These are phyloP conservation scores for Tachycineta bicolor DNA, from an alignment of 2,113 vertebrate species.

Conservation along the genomic window DNA sequence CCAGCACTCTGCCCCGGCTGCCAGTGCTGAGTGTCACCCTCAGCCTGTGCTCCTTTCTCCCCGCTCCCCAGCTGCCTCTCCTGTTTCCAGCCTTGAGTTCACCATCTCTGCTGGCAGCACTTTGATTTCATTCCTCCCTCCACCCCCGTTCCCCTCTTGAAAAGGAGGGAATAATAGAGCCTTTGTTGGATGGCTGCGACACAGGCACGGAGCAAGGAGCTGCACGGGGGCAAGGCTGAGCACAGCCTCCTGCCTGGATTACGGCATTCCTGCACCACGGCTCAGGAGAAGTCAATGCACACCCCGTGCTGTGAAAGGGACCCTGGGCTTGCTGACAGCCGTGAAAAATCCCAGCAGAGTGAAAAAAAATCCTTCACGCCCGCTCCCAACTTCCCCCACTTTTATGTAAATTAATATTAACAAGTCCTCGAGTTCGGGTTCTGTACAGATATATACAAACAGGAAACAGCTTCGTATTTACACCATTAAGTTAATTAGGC, in stretches of 20 bases:
- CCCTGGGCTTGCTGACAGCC: not conserved
- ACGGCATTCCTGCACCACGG: not conserved
- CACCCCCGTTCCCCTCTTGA: not conserved
- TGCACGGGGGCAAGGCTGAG: not conserved
- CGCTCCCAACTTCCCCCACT: not conserved
- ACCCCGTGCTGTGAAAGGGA: not conserved
- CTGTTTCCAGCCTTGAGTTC: not conserved
- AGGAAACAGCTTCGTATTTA: slow-evolving; percentile 64
- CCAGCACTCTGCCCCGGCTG: not conserved
- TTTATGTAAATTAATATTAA: slow-evolving; percentile 78
- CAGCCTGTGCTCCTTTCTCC: not conserved
- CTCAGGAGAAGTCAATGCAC: not conserved
- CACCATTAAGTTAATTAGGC: slow-evolving; percentile 79
- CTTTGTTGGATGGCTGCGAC: slow-evolving; percentile 2
- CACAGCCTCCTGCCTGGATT: slow-evolving; percentile 6
- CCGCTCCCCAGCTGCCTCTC: not conserved
- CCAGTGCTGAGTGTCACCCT: not conserved
- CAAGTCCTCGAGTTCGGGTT: not conserved
- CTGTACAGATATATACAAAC: slow-evolving; percentile 70
- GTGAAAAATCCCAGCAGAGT: not conserved
- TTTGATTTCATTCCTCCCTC: slow-evolving; percentile 29
- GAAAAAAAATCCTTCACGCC: not conserved
- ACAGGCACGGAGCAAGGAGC: not conserved
- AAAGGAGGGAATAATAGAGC: slow-evolving; percentile 37
- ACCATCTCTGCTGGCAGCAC: not conserved